Evolutionary conservation across 2,113 vertebrate species (phyloP).

Genomic region (Odocoileus hemionus): DNA sequence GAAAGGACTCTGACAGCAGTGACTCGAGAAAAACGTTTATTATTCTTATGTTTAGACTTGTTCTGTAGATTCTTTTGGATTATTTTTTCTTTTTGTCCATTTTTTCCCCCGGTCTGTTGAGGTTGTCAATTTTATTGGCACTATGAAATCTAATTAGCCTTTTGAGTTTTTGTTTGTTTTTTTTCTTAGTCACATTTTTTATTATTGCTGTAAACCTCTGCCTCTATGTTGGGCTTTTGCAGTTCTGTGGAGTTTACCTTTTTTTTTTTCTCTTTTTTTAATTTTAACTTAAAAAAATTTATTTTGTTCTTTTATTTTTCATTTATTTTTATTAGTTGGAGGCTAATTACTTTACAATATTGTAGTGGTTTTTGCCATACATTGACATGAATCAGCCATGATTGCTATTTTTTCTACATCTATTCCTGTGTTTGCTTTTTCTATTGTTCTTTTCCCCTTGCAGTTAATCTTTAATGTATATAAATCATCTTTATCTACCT

Average conservation of each 20-base stretch:
- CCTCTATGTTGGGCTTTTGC: not conserved
- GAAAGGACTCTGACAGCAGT: not conserved
- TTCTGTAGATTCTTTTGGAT: not conserved
- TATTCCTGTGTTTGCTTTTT: not conserved
- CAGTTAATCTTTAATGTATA: not conserved
- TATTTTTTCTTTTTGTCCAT: not conserved
- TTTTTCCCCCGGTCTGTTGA: fast-evolving
- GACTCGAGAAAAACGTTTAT: not conserved
- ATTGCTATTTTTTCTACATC: not conserved
- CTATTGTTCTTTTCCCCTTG: not conserved
- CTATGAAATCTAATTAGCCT: not conserved
- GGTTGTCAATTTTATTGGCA: not conserved
- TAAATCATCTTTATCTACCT: not conserved
- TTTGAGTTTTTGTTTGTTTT: not conserved
- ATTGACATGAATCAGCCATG: no score
- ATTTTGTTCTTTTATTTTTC: no score
- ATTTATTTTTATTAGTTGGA: no score
- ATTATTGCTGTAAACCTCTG: not conserved
- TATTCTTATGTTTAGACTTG: not conserved
- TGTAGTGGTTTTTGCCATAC: no score
- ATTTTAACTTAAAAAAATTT: not conserved
- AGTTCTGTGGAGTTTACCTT: not conserved
- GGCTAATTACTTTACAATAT: no score
- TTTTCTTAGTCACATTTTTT: not conserved
- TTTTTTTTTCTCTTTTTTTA: fast-evolving